Evolutionary conservation across 2,888 invertebrate species (phyloP), one percentile per base, ranked within the genome.

Genomic region (Cheilosia urbana): DNA sequence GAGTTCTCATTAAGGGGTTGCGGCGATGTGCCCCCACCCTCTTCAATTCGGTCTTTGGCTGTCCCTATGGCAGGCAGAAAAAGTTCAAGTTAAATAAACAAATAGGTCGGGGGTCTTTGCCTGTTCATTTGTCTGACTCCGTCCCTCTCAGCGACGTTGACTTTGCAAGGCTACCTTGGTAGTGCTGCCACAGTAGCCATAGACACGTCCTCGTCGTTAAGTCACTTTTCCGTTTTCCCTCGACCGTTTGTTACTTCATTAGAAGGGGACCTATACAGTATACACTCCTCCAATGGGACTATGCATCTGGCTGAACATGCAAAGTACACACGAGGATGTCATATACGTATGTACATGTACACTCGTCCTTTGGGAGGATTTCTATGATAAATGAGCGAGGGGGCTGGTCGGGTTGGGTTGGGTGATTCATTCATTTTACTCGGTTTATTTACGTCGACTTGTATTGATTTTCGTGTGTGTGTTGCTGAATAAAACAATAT

Each of bases 1-100:
- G 58, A 65, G 69, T 81, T 34, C 66, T 71, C 24, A 45, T 77
- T 37, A 34, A 63, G 49, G 34, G 55, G 21, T 53, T 21, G 34
- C 3, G n/a, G n/a, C 4, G n/a, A n/a, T 3, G 42, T 13, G 3
- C 15, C 34, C 34, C 11, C 34, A 37, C 11, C 13, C 37, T 9
- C 1, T 30, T 21, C 13, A 21, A 17, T 49, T 75, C 30, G 57
- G 57, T 45, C 57, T 49, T 63, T 62, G 75, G 77, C 77, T 78
- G 51, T 66, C 68, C 24, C 1, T 72, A 19, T 66, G 83, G 27
- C 68, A 62, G 62, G 53, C 45, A 42, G 42, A 60, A 62, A 62
- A 84, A 60, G 45, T 75, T 75, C 73, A 79, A 79, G 63, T 75
- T 79, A 84, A 79, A 73, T 51, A 83, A 73, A 73, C 63, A 83